Base-by-base conservation (phyloP, 30 jellyfish, hydroid and myxozoan genomes). In the Catostylus mosaicus region DNA sequence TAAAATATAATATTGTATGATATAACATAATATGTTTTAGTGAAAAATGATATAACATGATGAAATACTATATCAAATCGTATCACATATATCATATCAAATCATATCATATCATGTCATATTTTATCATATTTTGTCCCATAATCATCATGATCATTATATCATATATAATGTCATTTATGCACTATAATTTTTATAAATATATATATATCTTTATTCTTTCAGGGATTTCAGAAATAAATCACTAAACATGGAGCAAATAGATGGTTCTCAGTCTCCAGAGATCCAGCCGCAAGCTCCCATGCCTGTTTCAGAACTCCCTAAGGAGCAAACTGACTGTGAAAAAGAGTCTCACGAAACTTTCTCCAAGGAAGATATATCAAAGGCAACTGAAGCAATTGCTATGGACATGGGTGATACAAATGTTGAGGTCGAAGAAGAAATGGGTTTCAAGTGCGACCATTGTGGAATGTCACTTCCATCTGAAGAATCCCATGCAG, bases 221-320 rank as follows among this genome's bases (percentile, higher is more conserved):
- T 43, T 43, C 54, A 43, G 16, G 54, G 54, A 6, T 0, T 43
- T 43, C 54, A 9, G 16, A 43, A 43, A 24, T 22, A 0, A 22
- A 52, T 52, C 19, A 6, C 30, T 52, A 52, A 8, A 52, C 30
- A 68, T 68, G 80, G 80, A 68, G 63, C 45, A 46, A 12, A 37
- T 26, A 37, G 87, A 30, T 29, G 67, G 87, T 12, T 35, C 87
- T 0, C 65, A 76, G 67, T 76, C 87, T 3, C 87, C 76, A 22
- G 87, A 76, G 65, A 52, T 76, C 67, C 65, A 76, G 67, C 77
- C 65, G 34, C 70, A 76, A 35, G 63, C 46, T 30, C 57, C 87
- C 26, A 59, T 59, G 8, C 48, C 57, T 19, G 67, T 54, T 14
- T 40, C 70, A 8, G 87, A 76, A 34, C 67, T 36, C 27, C 35